A percentile compares a stretch with the other conserved stretches of the same genome.
Evolutionary conservation across 1,140 invertebrate species (phyloP).

Genomic region (Lasioglossum albipes): DNA sequence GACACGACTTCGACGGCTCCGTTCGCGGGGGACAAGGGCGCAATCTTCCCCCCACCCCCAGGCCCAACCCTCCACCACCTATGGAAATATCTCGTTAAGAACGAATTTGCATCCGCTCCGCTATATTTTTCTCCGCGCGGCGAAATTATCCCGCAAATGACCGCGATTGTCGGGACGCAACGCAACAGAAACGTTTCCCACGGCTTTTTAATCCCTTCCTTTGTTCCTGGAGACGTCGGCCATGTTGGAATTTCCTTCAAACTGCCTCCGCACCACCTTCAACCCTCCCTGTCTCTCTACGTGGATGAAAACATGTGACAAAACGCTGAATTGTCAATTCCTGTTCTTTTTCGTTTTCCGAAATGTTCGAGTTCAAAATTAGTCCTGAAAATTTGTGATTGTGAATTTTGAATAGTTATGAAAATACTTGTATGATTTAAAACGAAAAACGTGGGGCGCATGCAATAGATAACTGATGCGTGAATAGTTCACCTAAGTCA

Average conservation of each 20-base stretch:
- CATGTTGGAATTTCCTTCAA: neutral
- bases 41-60: constrained; percentile 24
- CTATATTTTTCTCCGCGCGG: neutral
- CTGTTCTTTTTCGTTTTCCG: too few species aligned
- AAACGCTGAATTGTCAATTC: too few species aligned
- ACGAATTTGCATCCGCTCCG: constrained; percentile 34
- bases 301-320: too few species aligned
- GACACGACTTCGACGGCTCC: constrained; percentile 32
- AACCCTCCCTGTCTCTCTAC: neutral
- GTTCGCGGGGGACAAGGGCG: constrained; percentile 26
- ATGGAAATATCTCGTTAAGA: constrained; percentile 43
- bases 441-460: too few species aligned
- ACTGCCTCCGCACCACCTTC: too few species aligned
- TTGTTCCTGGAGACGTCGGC: neutral
- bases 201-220: neutral
- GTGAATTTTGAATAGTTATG: too few species aligned
- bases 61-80: neutral
- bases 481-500: too few species aligned
- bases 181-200: neutral
- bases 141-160: constrained; percentile 39
- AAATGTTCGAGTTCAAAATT: too few species aligned
- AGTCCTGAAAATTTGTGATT: too few species aligned
- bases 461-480: too few species aligned
- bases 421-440: too few species aligned
- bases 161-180: constrained; percentile 19